Evolutionary conservation across 1,140 invertebrate genomes (phyloP).

Genomic region (Microplitis demolitor): DNA sequence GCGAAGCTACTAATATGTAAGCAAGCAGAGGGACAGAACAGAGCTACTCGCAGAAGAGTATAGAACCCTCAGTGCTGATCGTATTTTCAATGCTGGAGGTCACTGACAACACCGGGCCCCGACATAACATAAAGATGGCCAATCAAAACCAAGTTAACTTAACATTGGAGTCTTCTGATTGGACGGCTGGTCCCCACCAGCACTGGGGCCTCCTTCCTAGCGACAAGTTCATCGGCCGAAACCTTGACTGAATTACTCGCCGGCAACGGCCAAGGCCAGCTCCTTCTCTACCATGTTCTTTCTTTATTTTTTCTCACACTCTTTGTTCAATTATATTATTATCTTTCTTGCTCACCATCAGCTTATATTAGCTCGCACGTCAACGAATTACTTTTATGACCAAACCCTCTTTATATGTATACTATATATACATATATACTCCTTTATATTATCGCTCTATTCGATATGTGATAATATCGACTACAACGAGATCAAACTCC

Average conservation of each 20-base stretch:
- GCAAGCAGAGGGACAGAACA: neutral
- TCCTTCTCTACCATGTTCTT: constrained; percentile 45
- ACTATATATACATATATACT: too few relatives aligned
- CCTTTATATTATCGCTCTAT: too few relatives aligned
- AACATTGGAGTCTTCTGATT: constrained; percentile 38
- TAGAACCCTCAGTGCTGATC: constrained; percentile 60
- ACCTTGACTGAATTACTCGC: constrained; percentile 75
- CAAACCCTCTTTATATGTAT: too few relatives aligned
- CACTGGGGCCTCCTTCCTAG: constrained; percentile 20
- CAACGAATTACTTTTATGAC: too few relatives aligned
- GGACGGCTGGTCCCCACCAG: constrained; percentile 40
- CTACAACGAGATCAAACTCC: too few relatives aligned
- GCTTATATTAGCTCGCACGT: too few relatives aligned
- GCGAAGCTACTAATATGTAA: constrained; percentile 11
- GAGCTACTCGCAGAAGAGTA: neutral
- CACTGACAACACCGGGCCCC: constrained; percentile 60
- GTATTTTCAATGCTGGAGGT: constrained; percentile 69
- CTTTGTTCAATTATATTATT: constrained; percentile 8
- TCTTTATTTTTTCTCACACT: constrained; percentile 12
- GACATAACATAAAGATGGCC: constrained; percentile 40
- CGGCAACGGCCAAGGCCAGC: constrained; percentile 67
- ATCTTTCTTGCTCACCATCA: neutral
- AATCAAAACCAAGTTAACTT: constrained; percentile 37
- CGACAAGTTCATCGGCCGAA: constrained; percentile 66
- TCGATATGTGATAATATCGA: too few relatives aligned